A percentile compares a stretch with the other conserved stretches of the same genome.
Evolutionary conservation across 2,113 vertebrate genomes (phyloP).

Genomic region (Accipiter cooperii): DNA sequence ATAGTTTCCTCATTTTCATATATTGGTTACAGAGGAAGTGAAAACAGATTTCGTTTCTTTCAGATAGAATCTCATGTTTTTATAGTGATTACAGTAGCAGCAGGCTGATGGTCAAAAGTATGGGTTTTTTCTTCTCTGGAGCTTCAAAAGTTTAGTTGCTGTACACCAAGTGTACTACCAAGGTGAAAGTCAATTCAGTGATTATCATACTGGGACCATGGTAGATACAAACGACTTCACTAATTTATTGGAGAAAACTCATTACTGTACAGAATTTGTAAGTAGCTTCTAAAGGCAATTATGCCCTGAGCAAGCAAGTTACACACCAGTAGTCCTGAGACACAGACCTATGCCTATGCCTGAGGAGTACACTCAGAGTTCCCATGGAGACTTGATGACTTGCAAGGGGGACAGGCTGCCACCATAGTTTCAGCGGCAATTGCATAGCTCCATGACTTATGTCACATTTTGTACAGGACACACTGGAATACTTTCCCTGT

Average conservation of each 20-base stretch:
- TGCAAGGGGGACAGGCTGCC: background rate
- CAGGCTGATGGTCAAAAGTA: background rate
- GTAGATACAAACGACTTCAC: background rate
- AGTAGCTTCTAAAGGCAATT: background rate
- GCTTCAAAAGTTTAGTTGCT: background rate
- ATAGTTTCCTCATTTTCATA: background rate
- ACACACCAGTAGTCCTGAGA: background rate
- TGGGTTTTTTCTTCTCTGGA: background rate
- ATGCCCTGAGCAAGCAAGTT: background rate
- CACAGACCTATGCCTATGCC: background rate
- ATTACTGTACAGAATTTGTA: background rate
- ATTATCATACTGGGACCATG: background rate
- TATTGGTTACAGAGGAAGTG: background rate
- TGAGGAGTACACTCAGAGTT: background rate
- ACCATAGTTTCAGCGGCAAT: background rate
- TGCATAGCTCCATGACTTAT: background rate
- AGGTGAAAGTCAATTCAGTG: background rate
- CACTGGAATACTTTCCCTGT: background rate
- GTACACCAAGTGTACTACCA: background rate
- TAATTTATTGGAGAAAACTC: conserved; percentile 2
- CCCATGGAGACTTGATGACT: background rate
- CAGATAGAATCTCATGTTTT: background rate
- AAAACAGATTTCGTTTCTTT: background rate
- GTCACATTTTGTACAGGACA: background rate
- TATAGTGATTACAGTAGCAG: background rate